Evolutionary conservation across 2,113 vertebrate species (phyloP).

Genomic region (Oryzias melastigma): DNA sequence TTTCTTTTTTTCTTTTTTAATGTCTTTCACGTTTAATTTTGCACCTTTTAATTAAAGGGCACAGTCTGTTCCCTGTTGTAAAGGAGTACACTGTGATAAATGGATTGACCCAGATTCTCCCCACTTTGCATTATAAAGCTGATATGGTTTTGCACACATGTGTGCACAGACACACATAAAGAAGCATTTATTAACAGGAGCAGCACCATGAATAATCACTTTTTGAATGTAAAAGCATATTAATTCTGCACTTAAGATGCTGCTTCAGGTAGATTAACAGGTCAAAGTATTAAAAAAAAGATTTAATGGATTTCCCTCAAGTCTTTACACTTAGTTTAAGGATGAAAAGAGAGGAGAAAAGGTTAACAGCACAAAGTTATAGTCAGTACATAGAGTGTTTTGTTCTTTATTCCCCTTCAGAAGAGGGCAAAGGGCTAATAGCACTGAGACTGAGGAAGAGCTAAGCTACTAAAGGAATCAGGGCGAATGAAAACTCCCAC

Average conservation of each 20-base stretch:
- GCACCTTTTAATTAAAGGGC: no score
- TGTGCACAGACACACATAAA: neutral
- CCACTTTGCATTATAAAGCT: slow-evolving; percentile 30
- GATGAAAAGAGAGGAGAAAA: neutral
- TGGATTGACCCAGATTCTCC: slow-evolving; percentile 42
- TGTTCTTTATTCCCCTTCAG: slow-evolving; percentile 22
- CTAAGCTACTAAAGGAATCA: slow-evolving; percentile 45
- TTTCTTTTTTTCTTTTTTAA: no score
- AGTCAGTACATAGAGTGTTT: slow-evolving; percentile 9
- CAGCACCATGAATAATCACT: neutral
- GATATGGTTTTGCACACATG: slow-evolving; percentile 22
- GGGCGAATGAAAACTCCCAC: slow-evolving; percentile 50
- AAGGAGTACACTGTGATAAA: slow-evolving; percentile 37
- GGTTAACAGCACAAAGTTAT: slow-evolving; percentile 2
- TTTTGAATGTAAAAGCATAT: neutral
- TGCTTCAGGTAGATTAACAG: no score
- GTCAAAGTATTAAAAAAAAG: no score
- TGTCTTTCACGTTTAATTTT: no score
- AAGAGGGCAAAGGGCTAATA: slow-evolving; percentile 58
- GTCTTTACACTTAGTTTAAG: neutral
- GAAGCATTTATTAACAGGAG: no score
- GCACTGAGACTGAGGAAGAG: slow-evolving; percentile 41
- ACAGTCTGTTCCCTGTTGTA: slow-evolving; percentile 25
- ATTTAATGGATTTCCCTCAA: no score
- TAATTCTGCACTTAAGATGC: no score